phyloP scores from a whole-genome alignment of 1,140 invertebrate genomes.

The Cyrtorhinus lividipennis region DNA sequence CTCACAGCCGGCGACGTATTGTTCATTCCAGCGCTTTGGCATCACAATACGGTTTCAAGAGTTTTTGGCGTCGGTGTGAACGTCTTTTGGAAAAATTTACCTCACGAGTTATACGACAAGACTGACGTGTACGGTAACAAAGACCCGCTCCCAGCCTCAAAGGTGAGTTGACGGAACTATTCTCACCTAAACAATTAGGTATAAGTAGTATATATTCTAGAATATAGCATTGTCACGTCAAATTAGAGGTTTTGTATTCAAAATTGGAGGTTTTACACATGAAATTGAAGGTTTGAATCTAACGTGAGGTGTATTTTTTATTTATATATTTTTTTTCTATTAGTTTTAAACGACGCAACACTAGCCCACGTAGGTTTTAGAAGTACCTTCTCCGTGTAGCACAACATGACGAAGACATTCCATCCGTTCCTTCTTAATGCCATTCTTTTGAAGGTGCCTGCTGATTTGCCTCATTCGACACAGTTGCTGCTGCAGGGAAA shows the following conservation, averaged over 20 bases:
- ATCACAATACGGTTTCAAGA: slow-evolving; percentile 39
- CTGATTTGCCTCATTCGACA: no score
- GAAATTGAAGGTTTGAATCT: no score
- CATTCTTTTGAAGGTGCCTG: no score
- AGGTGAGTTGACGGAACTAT: slow-evolving; percentile 26
- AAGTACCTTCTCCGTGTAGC: no score
- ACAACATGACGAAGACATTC: no score
- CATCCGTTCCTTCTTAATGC: no score
- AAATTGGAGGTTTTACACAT: no score
- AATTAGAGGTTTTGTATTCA: slow-evolving; percentile 14
- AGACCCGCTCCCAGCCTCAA: slow-evolving; percentile 34
- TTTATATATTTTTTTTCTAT: no score
- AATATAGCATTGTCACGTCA: background rate
- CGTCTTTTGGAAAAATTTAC: slow-evolving; percentile 43
- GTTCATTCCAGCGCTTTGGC: slow-evolving; percentile 48
- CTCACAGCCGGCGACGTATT: slow-evolving; percentile 41
- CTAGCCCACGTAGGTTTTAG: no score
- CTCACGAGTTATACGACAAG: slow-evolving; percentile 34
- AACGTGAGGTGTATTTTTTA: no score
- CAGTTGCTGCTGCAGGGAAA: no score
- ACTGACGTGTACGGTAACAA: slow-evolving; percentile 45
- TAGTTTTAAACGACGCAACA: no score
- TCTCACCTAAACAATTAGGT: background rate
- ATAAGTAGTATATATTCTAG: background rate
- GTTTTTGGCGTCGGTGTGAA: slow-evolving; percentile 41